Evolutionary conservation across 2,113 vertebrate species (phyloP).

Genomic region (Dendropsophus ebraccatus): DNA sequence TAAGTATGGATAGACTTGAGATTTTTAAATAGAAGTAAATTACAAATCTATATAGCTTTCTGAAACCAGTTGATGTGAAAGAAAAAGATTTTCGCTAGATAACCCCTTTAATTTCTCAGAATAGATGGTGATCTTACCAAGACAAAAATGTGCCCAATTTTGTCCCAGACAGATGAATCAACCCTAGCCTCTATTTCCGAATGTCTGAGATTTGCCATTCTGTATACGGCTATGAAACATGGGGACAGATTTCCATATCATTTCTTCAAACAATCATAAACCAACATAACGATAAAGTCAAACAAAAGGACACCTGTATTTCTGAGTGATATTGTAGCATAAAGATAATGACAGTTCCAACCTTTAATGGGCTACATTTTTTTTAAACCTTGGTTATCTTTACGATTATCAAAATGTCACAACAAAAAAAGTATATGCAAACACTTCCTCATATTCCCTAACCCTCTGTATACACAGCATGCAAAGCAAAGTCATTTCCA

Average conservation of each 20-base stretch:
- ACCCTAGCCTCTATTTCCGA: too few relatives aligned
- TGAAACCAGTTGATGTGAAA: too few relatives aligned
- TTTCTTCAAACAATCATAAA: background rate
- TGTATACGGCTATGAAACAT: background rate
- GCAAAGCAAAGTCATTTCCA: slow-evolving; percentile 57
- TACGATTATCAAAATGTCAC: slow-evolving; percentile 52
- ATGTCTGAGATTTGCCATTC: background rate
- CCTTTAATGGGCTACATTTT: background rate
- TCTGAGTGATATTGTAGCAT: background rate
- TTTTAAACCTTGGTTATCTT: slow-evolving; percentile 25
- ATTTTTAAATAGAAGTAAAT: too few relatives aligned
- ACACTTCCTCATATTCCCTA: slow-evolving; percentile 47
- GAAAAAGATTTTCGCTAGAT: too few relatives aligned
- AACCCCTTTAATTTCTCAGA: too few relatives aligned
- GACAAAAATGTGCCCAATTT: too few relatives aligned
- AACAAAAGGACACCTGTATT: background rate
- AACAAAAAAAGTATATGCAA: slow-evolving; percentile 55
- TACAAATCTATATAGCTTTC: too few relatives aligned
- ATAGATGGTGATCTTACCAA: too few relatives aligned
- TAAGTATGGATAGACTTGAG: too few relatives aligned
- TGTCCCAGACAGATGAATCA: too few relatives aligned
- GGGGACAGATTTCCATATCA: background rate
- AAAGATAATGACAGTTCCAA: background rate
- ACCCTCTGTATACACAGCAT: slow-evolving; percentile 56
- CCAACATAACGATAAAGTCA: background rate